Conservation (phyloP, 2,888 invertebrate genomes). For the Melanophora roralis region DNA sequence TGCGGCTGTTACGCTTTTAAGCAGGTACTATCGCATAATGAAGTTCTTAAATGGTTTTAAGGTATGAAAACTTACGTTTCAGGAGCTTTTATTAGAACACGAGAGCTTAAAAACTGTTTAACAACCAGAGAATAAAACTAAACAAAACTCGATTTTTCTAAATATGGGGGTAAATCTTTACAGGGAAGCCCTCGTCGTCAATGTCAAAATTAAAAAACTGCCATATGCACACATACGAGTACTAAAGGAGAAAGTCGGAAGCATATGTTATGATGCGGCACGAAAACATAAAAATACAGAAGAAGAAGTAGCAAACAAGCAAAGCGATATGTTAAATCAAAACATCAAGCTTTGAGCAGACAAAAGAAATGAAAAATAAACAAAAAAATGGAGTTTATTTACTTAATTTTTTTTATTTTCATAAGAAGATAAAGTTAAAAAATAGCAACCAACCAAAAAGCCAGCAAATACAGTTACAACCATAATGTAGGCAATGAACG, state of each 20-base stretch:
- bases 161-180: no score
- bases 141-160: no score
- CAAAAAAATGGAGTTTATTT: slow-evolving; percentile 38
- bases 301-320: neutral
- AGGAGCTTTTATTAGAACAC: no score
- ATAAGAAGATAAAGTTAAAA: slow-evolving; percentile 13
- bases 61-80: no score
- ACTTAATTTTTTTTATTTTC: neutral
- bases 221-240: neutral
- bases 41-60: no score
- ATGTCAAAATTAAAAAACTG: neutral
- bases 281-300: slow-evolving; percentile 50
- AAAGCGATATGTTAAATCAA: slow-evolving; percentile 21
- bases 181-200: slow-evolving; percentile 15
- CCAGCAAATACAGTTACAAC: neutral
- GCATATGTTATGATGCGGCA: slow-evolving; percentile 59
- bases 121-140: no score
- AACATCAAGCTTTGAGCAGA: slow-evolving; percentile 3
- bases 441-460: neutral
- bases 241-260: slow-evolving; percentile 59
- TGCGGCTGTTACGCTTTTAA: no score
- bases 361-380: slow-evolving; percentile 7
- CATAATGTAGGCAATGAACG: slow-evolving; percentile 30
- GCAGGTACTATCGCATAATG: no score
- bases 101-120: no score